Percentiles rank a stretch among this genome's conserved stretches.
phyloP scores from a whole-genome alignment of 1,140 invertebrate genomes.

The Pararge aegeria region DNA sequence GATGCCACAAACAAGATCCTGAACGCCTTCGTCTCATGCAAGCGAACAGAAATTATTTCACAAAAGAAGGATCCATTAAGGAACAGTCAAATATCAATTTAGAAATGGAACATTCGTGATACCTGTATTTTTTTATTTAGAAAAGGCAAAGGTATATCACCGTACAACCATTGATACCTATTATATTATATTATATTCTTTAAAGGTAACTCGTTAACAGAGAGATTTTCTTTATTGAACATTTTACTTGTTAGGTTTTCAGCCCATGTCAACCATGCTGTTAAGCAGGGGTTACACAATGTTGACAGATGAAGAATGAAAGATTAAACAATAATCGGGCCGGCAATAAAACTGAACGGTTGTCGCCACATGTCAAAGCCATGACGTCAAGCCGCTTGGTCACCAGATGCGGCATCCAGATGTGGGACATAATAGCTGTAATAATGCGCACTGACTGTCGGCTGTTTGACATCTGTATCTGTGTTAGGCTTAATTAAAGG shows the following conservation, averaged over 20 bases:
- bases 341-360: slow-evolving; percentile 35
- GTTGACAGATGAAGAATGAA: slow-evolving; percentile 14
- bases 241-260: too few relatives aligned
- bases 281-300: not conserved
- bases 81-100: too few relatives aligned
- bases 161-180: too few relatives aligned
- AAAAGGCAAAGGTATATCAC: too few relatives aligned
- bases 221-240: too few relatives aligned
- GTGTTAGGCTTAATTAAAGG: slow-evolving; percentile 29
- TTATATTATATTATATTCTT: too few relatives aligned
- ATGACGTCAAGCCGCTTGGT: slow-evolving; percentile 47
- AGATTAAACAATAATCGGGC: slow-evolving; percentile 31
- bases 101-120: too few relatives aligned
- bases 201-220: too few relatives aligned
- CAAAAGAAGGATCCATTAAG: too few relatives aligned
- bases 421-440: slow-evolving; percentile 47
- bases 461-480: slow-evolving; percentile 51
- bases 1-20: slow-evolving; percentile 32
- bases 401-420: slow-evolving; percentile 43
- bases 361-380: slow-evolving; percentile 44
- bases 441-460: slow-evolving; percentile 20
- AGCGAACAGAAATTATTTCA: too few relatives aligned
- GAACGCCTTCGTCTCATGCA: slow-evolving; percentile 2
- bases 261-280: not conserved
- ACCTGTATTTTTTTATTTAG: too few relatives aligned